These are phyloP conservation scores for Thunnus albacares DNA, from an alignment of 2,797 vertebrate species.

Conservation along the genomic window DNA sequence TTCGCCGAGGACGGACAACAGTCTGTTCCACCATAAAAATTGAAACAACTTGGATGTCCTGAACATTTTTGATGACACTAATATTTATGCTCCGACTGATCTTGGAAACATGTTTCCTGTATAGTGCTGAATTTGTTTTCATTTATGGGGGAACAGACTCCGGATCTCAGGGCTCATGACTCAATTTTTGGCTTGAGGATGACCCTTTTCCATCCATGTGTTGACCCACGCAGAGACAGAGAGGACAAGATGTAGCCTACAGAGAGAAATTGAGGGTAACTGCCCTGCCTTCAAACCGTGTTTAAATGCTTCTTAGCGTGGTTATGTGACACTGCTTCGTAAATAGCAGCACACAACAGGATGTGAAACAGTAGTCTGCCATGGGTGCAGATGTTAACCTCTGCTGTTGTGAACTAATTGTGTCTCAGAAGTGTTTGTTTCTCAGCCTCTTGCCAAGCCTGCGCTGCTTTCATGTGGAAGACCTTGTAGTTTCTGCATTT, in stretches of 20 bases:
- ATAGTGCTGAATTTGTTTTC: conserved; percentile 50
- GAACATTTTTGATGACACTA: conserved; percentile 48
- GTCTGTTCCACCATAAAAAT: neutral
- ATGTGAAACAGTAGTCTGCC: conserved; percentile 47
- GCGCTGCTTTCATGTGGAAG: conserved; percentile 41
- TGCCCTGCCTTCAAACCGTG: neutral
- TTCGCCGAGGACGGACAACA: conserved; percentile 15
- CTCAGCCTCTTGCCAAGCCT: conserved; percentile 19
- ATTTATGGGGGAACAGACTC: conserved; percentile 46
- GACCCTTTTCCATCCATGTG: conserved; percentile 55
- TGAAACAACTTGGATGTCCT: conserved; percentile 3
- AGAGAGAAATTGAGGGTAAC: neutral
- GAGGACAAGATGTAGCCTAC: neutral
- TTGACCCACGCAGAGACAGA: conserved; percentile 30
- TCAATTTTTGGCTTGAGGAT: conserved; percentile 35
- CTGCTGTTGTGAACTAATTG: conserved; percentile 57
- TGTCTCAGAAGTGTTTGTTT: conserved; percentile 41
- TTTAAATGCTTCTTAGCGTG: neutral
- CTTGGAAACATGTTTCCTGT: conserved; percentile 43
- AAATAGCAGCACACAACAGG: conserved; percentile 2
- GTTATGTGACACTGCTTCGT: neutral
- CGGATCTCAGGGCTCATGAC: conserved; percentile 50
- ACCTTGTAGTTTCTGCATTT: conserved; percentile 14
- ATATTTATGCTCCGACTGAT: conserved; percentile 29
- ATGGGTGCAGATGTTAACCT: conserved; percentile 53